Conservation (phyloP, 2,113 vertebrate genomes). For the Morone chrysops region DNA sequence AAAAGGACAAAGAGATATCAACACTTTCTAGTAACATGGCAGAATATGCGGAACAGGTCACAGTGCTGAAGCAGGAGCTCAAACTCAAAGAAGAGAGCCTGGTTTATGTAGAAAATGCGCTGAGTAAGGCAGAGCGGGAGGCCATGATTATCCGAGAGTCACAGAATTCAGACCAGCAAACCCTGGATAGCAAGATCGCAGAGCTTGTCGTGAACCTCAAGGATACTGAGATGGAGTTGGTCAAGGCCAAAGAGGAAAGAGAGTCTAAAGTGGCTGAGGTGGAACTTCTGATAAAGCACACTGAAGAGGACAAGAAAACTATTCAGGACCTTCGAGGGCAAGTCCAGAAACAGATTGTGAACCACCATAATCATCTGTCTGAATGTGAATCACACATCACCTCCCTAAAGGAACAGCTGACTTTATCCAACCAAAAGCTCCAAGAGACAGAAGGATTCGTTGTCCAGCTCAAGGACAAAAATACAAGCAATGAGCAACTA, state of each 20-base stretch:
- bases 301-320: slow-evolving; percentile 77
- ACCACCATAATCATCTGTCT: slow-evolving; percentile 76
- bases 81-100: slow-evolving; percentile 87
- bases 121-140: slow-evolving; percentile 85
- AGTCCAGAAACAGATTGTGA: slow-evolving; percentile 78
- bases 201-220: slow-evolving; percentile 82
- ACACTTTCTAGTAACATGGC: slow-evolving; percentile 80
- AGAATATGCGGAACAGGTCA: slow-evolving; percentile 88
- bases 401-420: slow-evolving; percentile 86
- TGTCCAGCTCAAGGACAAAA: slow-evolving; percentile 80
- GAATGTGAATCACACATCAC: slow-evolving; percentile 85
- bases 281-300: slow-evolving; percentile 82
- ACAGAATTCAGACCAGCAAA: slow-evolving; percentile 85
- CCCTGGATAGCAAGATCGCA: slow-evolving; percentile 81
- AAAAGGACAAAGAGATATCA: slow-evolving; percentile 88
- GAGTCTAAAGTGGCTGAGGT: slow-evolving; percentile 83
- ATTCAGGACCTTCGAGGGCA: slow-evolving; percentile 85
- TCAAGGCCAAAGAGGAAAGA: slow-evolving; percentile 72
- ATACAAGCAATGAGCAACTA: slow-evolving; percentile 72
- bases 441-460: slow-evolving; percentile 79
- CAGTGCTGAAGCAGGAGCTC: slow-evolving; percentile 83
- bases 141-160: slow-evolving; percentile 82
- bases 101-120: slow-evolving; percentile 79
- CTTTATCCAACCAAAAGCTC: slow-evolving; percentile 74
- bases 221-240: slow-evolving; percentile 79